These are phyloP conservation scores for Phrynosoma platyrhinos DNA, from an alignment of 2,113 vertebrate species.

Conservation along the genomic window DNA sequence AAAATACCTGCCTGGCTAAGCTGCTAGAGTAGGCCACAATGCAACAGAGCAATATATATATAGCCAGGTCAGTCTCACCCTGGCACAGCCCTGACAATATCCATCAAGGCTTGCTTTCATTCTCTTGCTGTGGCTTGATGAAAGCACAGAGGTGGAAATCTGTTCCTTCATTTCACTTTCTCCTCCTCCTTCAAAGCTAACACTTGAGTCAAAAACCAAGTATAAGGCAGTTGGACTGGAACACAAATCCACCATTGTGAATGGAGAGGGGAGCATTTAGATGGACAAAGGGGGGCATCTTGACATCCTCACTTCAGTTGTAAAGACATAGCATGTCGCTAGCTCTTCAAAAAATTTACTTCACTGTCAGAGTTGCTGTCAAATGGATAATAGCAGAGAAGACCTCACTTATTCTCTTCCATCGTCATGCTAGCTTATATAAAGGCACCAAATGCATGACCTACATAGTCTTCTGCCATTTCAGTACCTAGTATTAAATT, in stretches of 20 bases:
- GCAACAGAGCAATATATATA: background rate
- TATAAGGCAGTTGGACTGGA: background rate
- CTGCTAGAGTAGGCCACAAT: too few species aligned
- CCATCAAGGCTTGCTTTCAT: background rate
- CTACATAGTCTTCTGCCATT: background rate
- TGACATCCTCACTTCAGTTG: background rate
- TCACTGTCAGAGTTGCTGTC: background rate
- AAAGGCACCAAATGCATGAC: background rate
- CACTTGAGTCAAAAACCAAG: background rate
- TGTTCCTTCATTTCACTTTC: background rate
- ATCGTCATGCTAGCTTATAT: background rate
- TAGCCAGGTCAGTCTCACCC: background rate
- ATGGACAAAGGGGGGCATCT: background rate
- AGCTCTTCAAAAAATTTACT: background rate
- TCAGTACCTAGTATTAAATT: background rate
- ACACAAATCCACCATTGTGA: slow-evolving; percentile 3
- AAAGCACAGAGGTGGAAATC: slow-evolving; percentile 10
- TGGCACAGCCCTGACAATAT: background rate
- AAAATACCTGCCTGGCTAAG: too few species aligned
- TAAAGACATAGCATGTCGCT: background rate
- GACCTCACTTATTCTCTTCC: background rate
- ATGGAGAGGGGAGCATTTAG: background rate
- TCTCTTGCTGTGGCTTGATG: background rate
- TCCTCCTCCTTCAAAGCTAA: slow-evolving; percentile 3
- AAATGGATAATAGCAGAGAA: background rate